phyloP scores from a whole-genome alignment of 2,797 vertebrate genomes.

The Sebastes oblongus region DNA sequence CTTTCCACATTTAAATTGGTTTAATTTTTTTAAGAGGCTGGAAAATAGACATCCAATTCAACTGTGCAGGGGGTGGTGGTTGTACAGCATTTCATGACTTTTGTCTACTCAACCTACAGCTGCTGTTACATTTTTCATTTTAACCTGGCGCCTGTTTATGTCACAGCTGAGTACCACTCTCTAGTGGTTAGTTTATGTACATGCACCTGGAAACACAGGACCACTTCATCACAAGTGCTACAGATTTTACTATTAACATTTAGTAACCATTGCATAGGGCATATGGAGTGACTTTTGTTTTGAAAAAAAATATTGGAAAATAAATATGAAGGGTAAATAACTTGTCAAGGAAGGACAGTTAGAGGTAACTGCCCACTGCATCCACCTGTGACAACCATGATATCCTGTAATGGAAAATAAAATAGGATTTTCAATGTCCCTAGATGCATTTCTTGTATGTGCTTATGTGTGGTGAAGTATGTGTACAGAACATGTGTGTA shows the following conservation, averaged over 20 bases:
- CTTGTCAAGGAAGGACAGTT: background rate
- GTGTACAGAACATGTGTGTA: background rate
- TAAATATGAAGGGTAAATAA: background rate
- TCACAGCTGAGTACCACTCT: constrained; percentile 12
- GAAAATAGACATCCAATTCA: background rate
- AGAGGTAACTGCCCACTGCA: background rate
- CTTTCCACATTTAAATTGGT: background rate
- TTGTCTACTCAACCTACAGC: background rate
- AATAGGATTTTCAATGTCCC: background rate
- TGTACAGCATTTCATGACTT: background rate
- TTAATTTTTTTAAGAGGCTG: background rate
- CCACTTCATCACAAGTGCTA: background rate
- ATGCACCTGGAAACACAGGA: background rate
- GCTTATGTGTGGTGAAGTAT: no score
- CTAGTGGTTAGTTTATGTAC: constrained; percentile 33
- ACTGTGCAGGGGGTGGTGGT: background rate
- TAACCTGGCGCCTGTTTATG: background rate
- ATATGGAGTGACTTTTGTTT: background rate
- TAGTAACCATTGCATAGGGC: background rate
- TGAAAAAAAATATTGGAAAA: background rate
- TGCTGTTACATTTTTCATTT: background rate
- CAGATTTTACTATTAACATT: background rate
- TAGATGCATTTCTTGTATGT: no score
- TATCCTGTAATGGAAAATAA: background rate
- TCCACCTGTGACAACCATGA: background rate